Conservation (phyloP, 2,113 vertebrate genomes). For the Nannospalax galili region DNA sequence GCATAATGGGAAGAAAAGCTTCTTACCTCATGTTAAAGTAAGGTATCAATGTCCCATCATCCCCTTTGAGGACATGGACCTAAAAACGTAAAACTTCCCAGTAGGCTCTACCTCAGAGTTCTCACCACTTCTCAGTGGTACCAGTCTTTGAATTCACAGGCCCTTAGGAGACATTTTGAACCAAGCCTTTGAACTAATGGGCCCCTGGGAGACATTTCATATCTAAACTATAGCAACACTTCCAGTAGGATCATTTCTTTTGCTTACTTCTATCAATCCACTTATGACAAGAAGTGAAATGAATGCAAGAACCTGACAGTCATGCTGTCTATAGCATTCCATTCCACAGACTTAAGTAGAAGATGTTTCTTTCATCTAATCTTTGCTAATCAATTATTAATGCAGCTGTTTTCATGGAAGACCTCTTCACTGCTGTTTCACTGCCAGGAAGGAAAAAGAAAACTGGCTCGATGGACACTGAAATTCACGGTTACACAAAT, state of each 20-base stretch:
- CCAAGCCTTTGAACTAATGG: too few species aligned
- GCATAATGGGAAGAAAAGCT: background rate
- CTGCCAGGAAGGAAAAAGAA: background rate
- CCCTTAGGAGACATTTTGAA: background rate
- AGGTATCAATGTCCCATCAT: background rate
- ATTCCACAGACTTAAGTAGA: background rate
- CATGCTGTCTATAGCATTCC: background rate
- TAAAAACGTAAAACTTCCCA: background rate
- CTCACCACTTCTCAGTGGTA: background rate
- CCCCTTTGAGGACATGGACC: background rate
- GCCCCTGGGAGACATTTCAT: background rate
- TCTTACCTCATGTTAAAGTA: background rate
- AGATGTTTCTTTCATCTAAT: background rate
- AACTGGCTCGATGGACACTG: background rate
- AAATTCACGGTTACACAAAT: background rate
- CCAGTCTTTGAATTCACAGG: background rate
- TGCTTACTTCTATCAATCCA: background rate
- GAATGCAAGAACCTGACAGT: background rate
- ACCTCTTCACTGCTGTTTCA: background rate
- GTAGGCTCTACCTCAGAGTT: background rate
- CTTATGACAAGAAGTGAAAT: slow-evolving; percentile 5
- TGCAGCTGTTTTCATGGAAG: background rate
- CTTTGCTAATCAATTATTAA: background rate
- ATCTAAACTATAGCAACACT: background rate
- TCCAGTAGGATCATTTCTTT: background rate